Evolutionary conservation across 1,140 invertebrate species (phyloP).

Genomic region (Orchestia grillus): DNA sequence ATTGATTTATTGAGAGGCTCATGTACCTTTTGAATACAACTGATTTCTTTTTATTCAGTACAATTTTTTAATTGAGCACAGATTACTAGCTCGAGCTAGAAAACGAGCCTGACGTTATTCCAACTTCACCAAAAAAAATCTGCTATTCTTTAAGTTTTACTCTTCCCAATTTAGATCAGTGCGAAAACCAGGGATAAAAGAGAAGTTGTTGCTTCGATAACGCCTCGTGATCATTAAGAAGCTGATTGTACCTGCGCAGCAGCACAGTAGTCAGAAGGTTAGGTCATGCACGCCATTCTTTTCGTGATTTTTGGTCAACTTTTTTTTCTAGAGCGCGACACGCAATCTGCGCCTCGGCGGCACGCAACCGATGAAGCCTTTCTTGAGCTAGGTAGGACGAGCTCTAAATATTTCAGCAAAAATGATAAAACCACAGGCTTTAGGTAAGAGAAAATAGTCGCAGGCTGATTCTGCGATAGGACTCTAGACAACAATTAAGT

Average conservation of each 20-base stretch:
- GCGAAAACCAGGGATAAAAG: background rate
- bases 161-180: background rate
- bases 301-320: slow-evolving; percentile 25
- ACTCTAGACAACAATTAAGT: slow-evolving; percentile 11
- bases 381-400: background rate
- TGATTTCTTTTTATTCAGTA: no score
- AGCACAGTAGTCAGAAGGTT: slow-evolving; percentile 12
- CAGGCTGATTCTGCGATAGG: slow-evolving; percentile 8
- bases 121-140: background rate
- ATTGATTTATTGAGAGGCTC: no score
- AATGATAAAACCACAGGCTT: slow-evolving; percentile 31
- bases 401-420: background rate
- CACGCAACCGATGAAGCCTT: slow-evolving; percentile 15
- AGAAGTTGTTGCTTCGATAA: background rate
- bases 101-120: no score
- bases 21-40: no score
- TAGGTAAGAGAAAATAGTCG: background rate
- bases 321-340: slow-evolving; percentile 32
- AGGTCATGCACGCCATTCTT: slow-evolving; percentile 12
- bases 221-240: slow-evolving; percentile 18
- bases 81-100: no score
- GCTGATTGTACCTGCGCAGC: background rate
- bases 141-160: background rate
- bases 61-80: no score
- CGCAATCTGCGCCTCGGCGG: background rate